Conservation (phyloP, 2,888 invertebrate genomes). For the Spodoptera picta region DNA sequence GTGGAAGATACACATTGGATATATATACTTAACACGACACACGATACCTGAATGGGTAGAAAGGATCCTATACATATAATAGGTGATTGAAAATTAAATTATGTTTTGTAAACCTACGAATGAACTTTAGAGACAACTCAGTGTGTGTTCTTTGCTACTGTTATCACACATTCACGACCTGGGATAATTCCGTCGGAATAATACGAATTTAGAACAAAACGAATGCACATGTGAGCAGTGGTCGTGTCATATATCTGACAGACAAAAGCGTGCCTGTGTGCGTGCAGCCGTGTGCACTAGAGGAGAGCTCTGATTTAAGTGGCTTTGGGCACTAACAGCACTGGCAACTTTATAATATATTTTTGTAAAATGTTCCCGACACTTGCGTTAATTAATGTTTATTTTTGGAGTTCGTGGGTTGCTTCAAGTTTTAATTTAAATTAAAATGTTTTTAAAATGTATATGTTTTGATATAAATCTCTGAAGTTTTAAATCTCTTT, state of each 20-base stretch:
- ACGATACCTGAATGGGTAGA: no score
- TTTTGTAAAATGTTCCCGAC: conserved; percentile 30
- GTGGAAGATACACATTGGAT: no score
- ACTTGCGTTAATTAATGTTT: conserved; percentile 38
- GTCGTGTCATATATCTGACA: conserved; percentile 19
- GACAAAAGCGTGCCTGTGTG: conserved; percentile 40
- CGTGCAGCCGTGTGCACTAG: conserved; percentile 27
- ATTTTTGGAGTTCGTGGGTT: conserved; percentile 26
- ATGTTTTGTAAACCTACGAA: no score
- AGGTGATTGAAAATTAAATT: no score
- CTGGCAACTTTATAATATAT: conserved; percentile 28
- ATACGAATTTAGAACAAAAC: conserved; percentile 2
- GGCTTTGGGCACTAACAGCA: conserved; percentile 34
- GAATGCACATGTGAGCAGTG: conserved; percentile 2
- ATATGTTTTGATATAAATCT: no score
- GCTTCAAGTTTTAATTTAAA: conserved; percentile 5
- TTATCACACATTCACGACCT: no score
- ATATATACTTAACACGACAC: no score
- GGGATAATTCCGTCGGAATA: no score
- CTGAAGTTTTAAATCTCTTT: no score
- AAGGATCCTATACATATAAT: no score
- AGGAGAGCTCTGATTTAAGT: conserved; percentile 38
- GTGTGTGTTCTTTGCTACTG: no score
- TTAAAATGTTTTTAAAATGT: neutral
- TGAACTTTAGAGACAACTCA: no score